Evolutionary conservation across 1,140 invertebrate species (phyloP), one percentile per base, ranked within the genome.

Genomic region (Heliconius hermathena): DNA sequence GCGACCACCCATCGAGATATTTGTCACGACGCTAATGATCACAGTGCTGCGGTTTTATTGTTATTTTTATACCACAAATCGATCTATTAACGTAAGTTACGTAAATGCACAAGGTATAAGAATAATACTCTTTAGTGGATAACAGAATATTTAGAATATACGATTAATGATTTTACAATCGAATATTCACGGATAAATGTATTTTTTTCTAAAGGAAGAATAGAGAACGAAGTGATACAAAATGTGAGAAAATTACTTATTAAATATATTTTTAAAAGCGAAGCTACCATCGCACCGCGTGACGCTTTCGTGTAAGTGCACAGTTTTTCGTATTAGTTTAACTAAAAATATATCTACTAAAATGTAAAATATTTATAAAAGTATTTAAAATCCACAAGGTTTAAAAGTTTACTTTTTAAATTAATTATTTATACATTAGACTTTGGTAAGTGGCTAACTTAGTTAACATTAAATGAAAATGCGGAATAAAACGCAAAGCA

Each of bases 1-100:
- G 87, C 84, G 82, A 81, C 87, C 80, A 79, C 88, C 88, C 88
- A 84, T 81, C 71, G 88, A 71, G 49, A 73, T 81, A 89, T 90
- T 89, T 89, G 87, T 89, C 85, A 86, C 73, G 76, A 74, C 77
- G 82, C 79, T 83, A 83, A 83, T 83, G 76, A 83, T 83, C 72
- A 46, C 52, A 74, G 60, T 66, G 26, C 26, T 66, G 60, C 49
- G 38, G 60, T 66, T 29, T 71, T 60, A 49, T 75, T 76, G 52
- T 76, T 36, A 49, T 72, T 77, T 77, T 82, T 77, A 60, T 74
- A 74, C n/a, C 71, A 74, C 85, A 88, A 76, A 79, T 79, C 74
- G 78, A 79, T 79, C 49, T 79, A 79, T 79, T 75, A 74, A 71
- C 22, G 54, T 46, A 46, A 46, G 41, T 78, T 70, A 41, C 73